Percentiles rank a stretch among this genome's conserved stretches.
These are phyloP conservation scores for Brachirus orientalis DNA, from an alignment of 2,113 vertebrate genomes.

Conservation along the genomic window DNA sequence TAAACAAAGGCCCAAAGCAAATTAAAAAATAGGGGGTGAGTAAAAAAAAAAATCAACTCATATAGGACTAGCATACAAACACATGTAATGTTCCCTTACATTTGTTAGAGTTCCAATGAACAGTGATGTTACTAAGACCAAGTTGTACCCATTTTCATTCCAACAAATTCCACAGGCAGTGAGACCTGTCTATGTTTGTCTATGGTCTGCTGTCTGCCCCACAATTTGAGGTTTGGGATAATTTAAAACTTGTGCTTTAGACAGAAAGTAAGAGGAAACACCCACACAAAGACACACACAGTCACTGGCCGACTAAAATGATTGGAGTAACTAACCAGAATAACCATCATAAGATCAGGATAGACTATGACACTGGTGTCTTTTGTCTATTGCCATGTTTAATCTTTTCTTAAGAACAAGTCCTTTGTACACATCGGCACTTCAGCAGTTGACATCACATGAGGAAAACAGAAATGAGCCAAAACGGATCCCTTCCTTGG, in stretches of 20 bases:
- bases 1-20: background rate
- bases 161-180: background rate
- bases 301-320: conserved; percentile 15
- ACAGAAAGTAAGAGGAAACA: conserved; percentile 60
- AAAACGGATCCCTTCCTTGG: background rate
- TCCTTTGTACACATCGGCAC: background rate
- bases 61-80: background rate
- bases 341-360: background rate
- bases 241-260: conserved; percentile 61
- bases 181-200: conserved; percentile 40
- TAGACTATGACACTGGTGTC: background rate
- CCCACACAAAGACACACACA: conserved; percentile 21
- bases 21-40: too few relatives aligned
- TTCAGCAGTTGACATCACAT: too few relatives aligned
- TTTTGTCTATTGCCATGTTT: conserved; percentile 8
- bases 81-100: background rate
- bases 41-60: background rate
- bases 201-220: conserved; percentile 43
- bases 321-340: conserved; percentile 9
- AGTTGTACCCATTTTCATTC: conserved; percentile 10
- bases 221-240: conserved; percentile 56
- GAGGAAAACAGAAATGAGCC: background rate
- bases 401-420: conserved; percentile 2
- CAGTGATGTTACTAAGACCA: background rate
- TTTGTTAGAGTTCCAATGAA: background rate